These are phyloP conservation scores for Nothobranchius kuhntae DNA, from an alignment of 2,113 vertebrate genomes.

Conservation along the genomic window DNA sequence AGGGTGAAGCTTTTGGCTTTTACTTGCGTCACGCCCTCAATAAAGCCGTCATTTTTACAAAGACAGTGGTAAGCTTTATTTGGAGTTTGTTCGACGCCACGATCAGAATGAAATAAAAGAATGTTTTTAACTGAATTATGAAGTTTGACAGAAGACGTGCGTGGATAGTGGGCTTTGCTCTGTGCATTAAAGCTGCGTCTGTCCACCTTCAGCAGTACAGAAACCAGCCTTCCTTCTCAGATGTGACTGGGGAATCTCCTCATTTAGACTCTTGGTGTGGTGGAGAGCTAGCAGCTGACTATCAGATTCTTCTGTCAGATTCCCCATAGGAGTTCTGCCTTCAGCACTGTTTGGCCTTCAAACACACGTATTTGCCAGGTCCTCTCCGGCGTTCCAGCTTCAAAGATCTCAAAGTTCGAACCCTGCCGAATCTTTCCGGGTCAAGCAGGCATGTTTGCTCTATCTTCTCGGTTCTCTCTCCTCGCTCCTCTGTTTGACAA, in stretches of 20 bases:
- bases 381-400: constrained; percentile 48
- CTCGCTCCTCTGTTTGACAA: constrained; percentile 45
- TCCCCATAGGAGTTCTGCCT: constrained; percentile 77
- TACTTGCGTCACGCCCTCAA: neutral
- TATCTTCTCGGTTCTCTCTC: constrained; percentile 21
- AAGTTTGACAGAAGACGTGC: too few species aligned
- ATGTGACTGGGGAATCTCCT: neutral
- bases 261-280: constrained; percentile 47
- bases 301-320: constrained; percentile 74
- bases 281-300: constrained; percentile 52
- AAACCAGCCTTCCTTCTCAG: constrained; percentile 21
- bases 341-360: constrained; percentile 74
- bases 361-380: constrained; percentile 73
- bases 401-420: constrained; percentile 56
- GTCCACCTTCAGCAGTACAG: neutral
- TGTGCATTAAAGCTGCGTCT: too few species aligned
- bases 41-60: neutral
- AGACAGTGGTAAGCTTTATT: constrained; percentile 19
- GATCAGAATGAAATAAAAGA: constrained; percentile 34
- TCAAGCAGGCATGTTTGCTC: constrained; percentile 70
- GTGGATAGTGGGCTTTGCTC: too few species aligned
- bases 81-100: constrained; percentile 19
- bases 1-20: constrained; percentile 6
- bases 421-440: constrained; percentile 70
- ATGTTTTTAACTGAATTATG: constrained; percentile 47